Percentiles rank a stretch among this genome's conserved stretches.
Conservation (phyloP, 2,888 invertebrate genomes). For the Andrena minutula region DNA sequence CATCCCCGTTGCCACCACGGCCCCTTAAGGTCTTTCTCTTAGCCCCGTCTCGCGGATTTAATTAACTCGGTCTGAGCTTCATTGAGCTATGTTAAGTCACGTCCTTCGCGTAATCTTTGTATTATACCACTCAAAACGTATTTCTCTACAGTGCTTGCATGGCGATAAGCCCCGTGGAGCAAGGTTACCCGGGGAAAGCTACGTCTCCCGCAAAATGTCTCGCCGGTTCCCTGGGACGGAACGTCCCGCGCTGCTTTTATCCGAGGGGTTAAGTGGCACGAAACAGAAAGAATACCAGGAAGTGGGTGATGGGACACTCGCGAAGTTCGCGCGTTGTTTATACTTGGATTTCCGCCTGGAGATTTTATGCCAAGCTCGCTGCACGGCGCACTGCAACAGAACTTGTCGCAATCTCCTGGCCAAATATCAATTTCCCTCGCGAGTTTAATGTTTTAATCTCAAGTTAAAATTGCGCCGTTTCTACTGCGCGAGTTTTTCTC, state of each 20-base stretch:
- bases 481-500: no score
- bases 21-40: neutral
- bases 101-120: slow-evolving; percentile 78
- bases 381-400: neutral
- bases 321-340: slow-evolving; percentile 36
- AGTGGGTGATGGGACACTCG: slow-evolving; percentile 28
- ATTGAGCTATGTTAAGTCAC: slow-evolving; percentile 80
- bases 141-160: slow-evolving; percentile 57
- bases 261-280: slow-evolving; percentile 43
- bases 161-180: slow-evolving; percentile 55
- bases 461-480: slow-evolving; percentile 2
- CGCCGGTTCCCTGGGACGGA: slow-evolving; percentile 32
- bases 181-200: slow-evolving; percentile 28
- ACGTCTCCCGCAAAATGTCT: slow-evolving; percentile 25
- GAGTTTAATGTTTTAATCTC: slow-evolving; percentile 15
- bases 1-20: slow-evolving; percentile 36
- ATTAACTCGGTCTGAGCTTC: slow-evolving; percentile 79
- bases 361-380: neutral
- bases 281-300: slow-evolving; percentile 46
- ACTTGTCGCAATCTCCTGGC: slow-evolving; percentile 4
- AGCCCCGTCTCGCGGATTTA: slow-evolving; percentile 68
- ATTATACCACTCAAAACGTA: slow-evolving; percentile 77
- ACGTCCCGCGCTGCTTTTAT: slow-evolving; percentile 32
- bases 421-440: slow-evolving; percentile 26
- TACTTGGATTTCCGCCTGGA: neutral